Percentiles rank a stretch among this genome's conserved stretches.
phyloP scores from a whole-genome alignment of 2,888 invertebrate genomes.

The Ophion costatus region DNA sequence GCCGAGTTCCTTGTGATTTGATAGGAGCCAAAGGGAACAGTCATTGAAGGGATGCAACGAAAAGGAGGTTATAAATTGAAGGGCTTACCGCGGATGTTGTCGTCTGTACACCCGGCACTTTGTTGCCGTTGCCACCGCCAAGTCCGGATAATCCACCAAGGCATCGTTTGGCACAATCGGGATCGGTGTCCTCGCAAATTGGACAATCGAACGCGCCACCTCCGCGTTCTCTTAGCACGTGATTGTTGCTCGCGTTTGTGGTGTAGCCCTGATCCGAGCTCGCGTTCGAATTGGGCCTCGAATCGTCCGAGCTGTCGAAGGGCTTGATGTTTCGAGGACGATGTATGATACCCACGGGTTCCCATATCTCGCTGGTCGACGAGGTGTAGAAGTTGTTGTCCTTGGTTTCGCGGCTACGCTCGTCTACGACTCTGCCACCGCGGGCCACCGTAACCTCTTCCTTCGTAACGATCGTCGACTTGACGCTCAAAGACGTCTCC shows the following conservation, averaged over 20 bases:
- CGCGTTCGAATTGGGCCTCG: slow-evolving; percentile 81
- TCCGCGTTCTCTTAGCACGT: slow-evolving; percentile 78
- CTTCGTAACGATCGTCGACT: slow-evolving; percentile 88
- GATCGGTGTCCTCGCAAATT: slow-evolving; percentile 75
- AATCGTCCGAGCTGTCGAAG: slow-evolving; percentile 82
- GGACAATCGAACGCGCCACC: slow-evolving; percentile 74
- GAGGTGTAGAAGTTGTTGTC: slow-evolving; percentile 89
- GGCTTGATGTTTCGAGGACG: slow-evolving; percentile 79
- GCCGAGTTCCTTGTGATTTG: background rate
- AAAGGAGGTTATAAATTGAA: background rate
- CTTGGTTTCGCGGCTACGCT: slow-evolving; percentile 88
- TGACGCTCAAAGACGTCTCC: slow-evolving; percentile 89
- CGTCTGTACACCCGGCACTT: slow-evolving; percentile 75
- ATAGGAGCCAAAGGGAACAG: background rate
- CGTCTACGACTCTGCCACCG: slow-evolving; percentile 89
- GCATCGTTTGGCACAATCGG: slow-evolving; percentile 76
- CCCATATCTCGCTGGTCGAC: slow-evolving; percentile 88
- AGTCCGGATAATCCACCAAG: slow-evolving; percentile 76
- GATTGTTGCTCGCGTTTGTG: slow-evolving; percentile 79
- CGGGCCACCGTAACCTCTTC: slow-evolving; percentile 89
- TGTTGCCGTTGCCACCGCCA: slow-evolving; percentile 60
- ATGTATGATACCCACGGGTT: slow-evolving; percentile 84
- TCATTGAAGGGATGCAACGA: background rate
- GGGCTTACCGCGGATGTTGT: slow-evolving; percentile 81
- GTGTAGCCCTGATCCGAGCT: slow-evolving; percentile 83